Conservation (phyloP, 2,113 vertebrate genomes). For the Triplophysa dalaica region DNA sequence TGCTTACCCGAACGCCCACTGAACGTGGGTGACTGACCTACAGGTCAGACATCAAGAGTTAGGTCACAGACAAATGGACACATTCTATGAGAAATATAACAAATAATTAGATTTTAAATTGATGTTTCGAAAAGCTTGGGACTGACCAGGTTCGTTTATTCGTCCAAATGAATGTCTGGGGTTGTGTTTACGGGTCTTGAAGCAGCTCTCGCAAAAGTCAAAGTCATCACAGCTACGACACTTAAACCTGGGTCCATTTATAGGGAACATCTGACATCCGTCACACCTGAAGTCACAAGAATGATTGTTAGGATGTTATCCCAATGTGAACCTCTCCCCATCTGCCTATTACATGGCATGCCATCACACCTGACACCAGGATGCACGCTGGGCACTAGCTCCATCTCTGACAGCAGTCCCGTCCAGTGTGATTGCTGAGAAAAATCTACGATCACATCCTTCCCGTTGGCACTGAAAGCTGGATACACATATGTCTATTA, state of each 20-base stretch:
- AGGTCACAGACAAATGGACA: background rate
- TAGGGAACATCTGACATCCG: slow-evolving; percentile 98
- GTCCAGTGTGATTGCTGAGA: slow-evolving; percentile 99
- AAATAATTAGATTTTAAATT: no score
- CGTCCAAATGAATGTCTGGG: slow-evolving; percentile 91
- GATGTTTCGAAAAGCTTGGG: background rate
- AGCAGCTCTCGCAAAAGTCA: slow-evolving; percentile 96
- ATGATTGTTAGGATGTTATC: background rate
- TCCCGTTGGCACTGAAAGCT: slow-evolving; percentile 99
- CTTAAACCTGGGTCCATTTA: slow-evolving; percentile 94
- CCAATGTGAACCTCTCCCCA: no score
- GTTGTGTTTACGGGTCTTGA: slow-evolving; percentile 94
- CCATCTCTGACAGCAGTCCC: slow-evolving; percentile 95
- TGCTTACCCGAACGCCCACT: slow-evolving; percentile 95
- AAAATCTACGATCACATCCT: slow-evolving; percentile 97
- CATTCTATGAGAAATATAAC: background rate
- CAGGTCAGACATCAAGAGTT: background rate
- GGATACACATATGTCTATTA: slow-evolving; percentile 10
- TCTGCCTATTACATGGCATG: no score
- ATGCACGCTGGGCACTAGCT: slow-evolving; percentile 93
- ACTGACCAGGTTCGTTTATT: slow-evolving; percentile 86
- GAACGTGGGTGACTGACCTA: slow-evolving; percentile 88
- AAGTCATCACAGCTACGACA: slow-evolving; percentile 97
- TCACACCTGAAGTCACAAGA: slow-evolving; percentile 80
- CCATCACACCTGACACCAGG: slow-evolving; percentile 87